phyloP scores from a whole-genome alignment of 2,797 vertebrate species.

The Syncerus caffer region DNA sequence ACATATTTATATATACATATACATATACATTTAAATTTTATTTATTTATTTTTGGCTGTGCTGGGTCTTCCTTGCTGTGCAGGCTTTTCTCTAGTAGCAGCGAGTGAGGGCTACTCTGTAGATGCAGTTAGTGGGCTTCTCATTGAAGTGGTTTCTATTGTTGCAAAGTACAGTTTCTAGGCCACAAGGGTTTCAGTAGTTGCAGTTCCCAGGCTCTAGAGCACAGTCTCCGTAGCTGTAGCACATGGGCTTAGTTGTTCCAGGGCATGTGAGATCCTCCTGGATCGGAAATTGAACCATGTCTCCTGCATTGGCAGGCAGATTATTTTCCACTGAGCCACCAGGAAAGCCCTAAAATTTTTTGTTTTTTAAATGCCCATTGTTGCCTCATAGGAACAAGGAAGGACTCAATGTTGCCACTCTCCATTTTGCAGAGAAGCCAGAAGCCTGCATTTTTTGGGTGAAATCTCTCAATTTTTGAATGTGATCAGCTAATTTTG shows the following conservation, averaged over 20 bases:
- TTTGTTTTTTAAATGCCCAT: background rate
- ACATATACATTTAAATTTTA: background rate
- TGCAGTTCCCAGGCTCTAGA: background rate
- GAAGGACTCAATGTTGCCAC: background rate
- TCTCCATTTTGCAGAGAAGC: background rate
- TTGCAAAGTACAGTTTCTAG: background rate
- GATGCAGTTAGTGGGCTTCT: background rate
- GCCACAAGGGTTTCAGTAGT: background rate
- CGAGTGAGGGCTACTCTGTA: background rate
- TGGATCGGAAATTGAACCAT: background rate
- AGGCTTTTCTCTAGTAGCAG: background rate
- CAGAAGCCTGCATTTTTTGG: background rate
- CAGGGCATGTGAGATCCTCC: background rate
- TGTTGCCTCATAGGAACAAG: background rate
- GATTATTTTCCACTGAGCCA: background rate
- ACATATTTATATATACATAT: background rate
- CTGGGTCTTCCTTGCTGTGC: background rate
- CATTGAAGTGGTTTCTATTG: background rate
- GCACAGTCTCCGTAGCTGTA: background rate
- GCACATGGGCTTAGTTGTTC: background rate
- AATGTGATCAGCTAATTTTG: background rate
- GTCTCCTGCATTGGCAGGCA: background rate
- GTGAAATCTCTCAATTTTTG: background rate
- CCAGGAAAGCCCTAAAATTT: background rate
- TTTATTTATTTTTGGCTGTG: background rate